These are phyloP conservation scores for Ia io DNA, from an alignment of 2,113 vertebrate genomes.

Conservation along the genomic window DNA sequence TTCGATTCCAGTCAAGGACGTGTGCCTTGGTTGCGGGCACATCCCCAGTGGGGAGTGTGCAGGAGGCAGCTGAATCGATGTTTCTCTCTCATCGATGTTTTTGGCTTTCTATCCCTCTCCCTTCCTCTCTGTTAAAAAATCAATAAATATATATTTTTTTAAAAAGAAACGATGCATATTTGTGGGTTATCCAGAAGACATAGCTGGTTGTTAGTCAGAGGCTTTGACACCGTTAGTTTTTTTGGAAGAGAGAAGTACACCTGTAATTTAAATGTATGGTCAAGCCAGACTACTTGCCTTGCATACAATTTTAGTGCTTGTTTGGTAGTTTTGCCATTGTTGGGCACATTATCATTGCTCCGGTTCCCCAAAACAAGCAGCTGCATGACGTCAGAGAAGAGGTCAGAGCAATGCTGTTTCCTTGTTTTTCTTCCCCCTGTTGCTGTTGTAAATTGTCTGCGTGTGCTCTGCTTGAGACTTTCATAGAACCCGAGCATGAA, in stretches of 20 bases:
- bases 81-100: too few species aligned
- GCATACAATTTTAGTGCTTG: neutral
- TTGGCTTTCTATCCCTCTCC: too few species aligned
- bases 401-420: neutral
- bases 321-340: neutral
- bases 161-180: neutral
- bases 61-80: too few species aligned
- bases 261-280: neutral
- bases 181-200: neutral
- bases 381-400: neutral
- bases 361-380: neutral
- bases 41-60: too few species aligned
- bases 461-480: neutral
- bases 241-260: neutral
- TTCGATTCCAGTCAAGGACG: too few species aligned
- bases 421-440: neutral
- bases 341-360: neutral
- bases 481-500: neutral
- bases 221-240: neutral
- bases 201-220: neutral
- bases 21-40: too few species aligned
- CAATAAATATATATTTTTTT: too few species aligned
- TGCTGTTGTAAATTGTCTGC: neutral
- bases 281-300: neutral
- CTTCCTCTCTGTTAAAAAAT: too few species aligned